These are phyloP conservation scores for Danionella dracula DNA, from an alignment of 2,797 vertebrate genomes.

Conservation along the genomic window DNA sequence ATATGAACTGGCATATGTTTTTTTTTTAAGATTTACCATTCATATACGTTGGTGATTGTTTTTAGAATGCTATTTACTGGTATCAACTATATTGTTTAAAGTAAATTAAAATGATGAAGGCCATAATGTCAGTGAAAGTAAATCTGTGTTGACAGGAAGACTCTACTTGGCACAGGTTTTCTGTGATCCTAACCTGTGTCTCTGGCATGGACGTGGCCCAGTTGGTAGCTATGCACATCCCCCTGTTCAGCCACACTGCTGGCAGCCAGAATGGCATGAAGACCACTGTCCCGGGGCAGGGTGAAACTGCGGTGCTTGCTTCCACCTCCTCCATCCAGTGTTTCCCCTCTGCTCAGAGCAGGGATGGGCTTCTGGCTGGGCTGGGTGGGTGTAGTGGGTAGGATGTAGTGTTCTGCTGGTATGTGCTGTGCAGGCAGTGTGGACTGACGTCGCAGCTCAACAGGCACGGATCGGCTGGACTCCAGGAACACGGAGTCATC, in stretches of 20 bases:
- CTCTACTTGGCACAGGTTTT: background rate
- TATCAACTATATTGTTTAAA: too few species aligned
- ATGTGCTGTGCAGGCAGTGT: conserved; percentile 89
- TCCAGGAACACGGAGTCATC: conserved; percentile 82
- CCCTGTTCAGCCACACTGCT: conserved; percentile 69
- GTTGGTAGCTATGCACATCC: conserved; percentile 75
- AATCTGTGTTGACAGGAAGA: too few species aligned
- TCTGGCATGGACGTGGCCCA: conserved; percentile 67
- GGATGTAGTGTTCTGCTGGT: conserved; percentile 86
- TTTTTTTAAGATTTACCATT: too few species aligned
- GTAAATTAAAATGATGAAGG: too few species aligned
- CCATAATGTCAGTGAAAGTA: too few species aligned
- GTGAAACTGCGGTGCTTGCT: conserved; percentile 96
- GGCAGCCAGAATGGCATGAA: conserved; percentile 87
- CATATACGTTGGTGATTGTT: too few species aligned
- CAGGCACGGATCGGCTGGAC: conserved; percentile 68
- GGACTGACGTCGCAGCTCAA: conserved; percentile 89
- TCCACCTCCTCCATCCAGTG: conserved; percentile 32
- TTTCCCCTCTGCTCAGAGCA: conserved; percentile 54
- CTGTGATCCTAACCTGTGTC: conserved; percentile 26
- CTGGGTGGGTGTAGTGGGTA: conserved; percentile 71
- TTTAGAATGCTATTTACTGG: too few species aligned
- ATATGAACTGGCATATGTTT: too few species aligned
- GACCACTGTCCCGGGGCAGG: conserved; percentile 90
- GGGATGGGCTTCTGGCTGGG: conserved; percentile 52